phyloP scores from a whole-genome alignment of 2,797 vertebrate species.

The Xerus rutilus region DNA sequence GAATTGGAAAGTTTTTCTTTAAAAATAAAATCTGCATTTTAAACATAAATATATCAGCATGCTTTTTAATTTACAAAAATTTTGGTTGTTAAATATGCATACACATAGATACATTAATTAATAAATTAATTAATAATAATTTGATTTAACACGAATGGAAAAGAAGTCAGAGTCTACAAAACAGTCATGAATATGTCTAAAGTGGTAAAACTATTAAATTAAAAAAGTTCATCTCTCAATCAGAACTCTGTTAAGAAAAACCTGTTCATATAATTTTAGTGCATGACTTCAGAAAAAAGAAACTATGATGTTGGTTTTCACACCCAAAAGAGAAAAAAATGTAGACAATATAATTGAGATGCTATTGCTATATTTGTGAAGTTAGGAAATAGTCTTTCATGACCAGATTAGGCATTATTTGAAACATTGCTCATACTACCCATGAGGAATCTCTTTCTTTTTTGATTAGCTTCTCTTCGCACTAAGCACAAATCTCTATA shows the following conservation, averaged over 20 bases:
- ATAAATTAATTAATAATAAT: background rate
- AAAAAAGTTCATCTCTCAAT: background rate
- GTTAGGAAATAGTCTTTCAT: background rate
- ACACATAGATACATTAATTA: background rate
- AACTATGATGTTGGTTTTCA: background rate
- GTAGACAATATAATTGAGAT: background rate
- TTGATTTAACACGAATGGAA: background rate
- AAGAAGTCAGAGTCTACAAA: background rate
- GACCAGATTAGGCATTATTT: background rate
- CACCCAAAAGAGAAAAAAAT: background rate
- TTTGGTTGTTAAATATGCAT: background rate
- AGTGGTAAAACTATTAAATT: background rate
- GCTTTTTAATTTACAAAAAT: background rate
- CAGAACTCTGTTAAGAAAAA: background rate
- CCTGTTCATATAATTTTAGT: background rate
- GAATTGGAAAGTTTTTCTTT: background rate
- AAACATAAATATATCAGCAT: background rate
- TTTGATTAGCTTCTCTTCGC: background rate
- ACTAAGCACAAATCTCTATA: background rate
- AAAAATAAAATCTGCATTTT: background rate
- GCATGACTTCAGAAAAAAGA: background rate
- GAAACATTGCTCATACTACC: background rate
- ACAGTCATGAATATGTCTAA: background rate
- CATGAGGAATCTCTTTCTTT: background rate
- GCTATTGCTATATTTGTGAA: background rate